Evolutionary conservation across 2,888 invertebrate species (phyloP).

Genomic region (Phaonia tiefii): DNA sequence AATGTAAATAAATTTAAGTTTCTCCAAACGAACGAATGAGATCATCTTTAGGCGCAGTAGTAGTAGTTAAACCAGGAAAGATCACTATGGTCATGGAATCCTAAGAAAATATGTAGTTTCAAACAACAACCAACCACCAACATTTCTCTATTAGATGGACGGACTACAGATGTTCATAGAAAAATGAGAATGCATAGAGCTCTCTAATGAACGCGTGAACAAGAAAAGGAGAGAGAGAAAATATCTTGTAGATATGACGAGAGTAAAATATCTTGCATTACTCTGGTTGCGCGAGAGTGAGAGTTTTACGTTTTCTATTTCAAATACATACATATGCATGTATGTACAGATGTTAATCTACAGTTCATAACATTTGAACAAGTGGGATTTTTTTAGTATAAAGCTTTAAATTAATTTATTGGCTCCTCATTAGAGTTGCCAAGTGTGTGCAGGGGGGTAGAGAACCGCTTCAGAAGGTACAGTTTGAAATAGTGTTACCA

Average conservation of each 20-base stretch:
- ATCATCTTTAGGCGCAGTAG: slow-evolving; percentile 7
- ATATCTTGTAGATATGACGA: neutral
- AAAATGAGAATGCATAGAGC: neutral
- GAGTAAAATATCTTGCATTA: neutral
- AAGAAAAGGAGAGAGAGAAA: no score
- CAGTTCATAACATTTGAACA: slow-evolving; percentile 29
- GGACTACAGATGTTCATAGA: no score
- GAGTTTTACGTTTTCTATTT: neutral
- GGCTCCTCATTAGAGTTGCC: slow-evolving; percentile 15
- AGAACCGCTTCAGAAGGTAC: neutral
- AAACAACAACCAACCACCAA: no score
- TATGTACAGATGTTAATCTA: no score
- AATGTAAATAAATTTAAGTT: slow-evolving; percentile 32
- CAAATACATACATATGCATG: neutral
- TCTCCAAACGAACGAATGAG: slow-evolving; percentile 32
- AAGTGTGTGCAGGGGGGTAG: neutral
- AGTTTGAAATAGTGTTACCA: no score
- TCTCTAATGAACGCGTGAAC: neutral
- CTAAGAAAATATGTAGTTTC: slow-evolving; percentile 26
- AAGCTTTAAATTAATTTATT: slow-evolving; percentile 23
- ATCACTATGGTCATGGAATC: slow-evolving; percentile 12
- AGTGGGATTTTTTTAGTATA: neutral
- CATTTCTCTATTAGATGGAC: no score
- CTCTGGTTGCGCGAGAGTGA: neutral
- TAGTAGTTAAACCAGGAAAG: slow-evolving; percentile 25